Conservation (phyloP, 35 echinoderm and acorn worm genomes). For the Ophioderma brevispina region DNA sequence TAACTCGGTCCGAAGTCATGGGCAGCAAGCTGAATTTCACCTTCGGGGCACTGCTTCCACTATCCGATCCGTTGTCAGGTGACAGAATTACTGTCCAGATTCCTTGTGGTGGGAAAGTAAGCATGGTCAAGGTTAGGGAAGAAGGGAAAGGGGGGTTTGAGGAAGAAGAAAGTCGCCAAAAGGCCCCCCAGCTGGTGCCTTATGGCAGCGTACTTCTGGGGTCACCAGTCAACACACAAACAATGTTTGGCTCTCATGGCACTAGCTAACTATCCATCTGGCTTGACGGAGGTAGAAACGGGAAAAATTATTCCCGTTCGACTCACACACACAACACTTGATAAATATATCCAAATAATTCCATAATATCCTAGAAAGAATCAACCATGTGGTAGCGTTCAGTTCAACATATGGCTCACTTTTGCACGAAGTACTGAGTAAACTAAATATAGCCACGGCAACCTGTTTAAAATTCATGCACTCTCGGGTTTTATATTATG, state of each 20-base stretch:
- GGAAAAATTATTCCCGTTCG: neutral
- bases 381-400: neutral
- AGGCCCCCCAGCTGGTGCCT: constrained; percentile 30
- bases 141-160: neutral
- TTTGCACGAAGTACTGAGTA: constrained; percentile 32
- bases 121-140: constrained; percentile 60
- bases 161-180: constrained; percentile 3
- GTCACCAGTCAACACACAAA: constrained; percentile 15
- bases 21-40: constrained; percentile 96
- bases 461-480: constrained; percentile 68
- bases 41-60: constrained; percentile 81
- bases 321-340: constrained; percentile 23
- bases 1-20: constrained; percentile 98
- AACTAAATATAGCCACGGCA: constrained; percentile 63
- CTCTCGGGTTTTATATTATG: constrained; percentile 55
- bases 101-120: constrained; percentile 97
- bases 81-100: constrained; percentile 99
- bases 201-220: constrained; percentile 12
- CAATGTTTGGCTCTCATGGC: constrained; percentile 6
- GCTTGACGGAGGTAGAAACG: constrained; percentile 1
- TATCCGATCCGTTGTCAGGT: constrained; percentile 85
- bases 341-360: constrained; percentile 4
- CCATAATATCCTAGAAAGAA: constrained; percentile 7
- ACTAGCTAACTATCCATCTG: constrained; percentile 24
- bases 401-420: neutral